Evolutionary conservation across 35 echinoderm and acorn worm species (phyloP).

Genomic region (Amphiura filiformis): DNA sequence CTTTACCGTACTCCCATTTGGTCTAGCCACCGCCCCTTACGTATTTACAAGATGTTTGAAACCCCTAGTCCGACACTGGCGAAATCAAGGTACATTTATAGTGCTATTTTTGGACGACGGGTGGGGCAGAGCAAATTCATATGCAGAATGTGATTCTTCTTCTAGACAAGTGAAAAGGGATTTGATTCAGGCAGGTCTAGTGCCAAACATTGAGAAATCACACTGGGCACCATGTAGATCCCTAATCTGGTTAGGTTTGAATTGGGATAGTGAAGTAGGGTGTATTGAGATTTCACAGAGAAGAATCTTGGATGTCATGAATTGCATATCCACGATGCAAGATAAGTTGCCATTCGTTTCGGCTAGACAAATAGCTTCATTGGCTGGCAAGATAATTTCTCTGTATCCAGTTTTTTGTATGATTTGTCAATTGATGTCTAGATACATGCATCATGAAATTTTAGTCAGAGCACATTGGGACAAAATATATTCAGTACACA

Average conservation of each 20-base stretch:
- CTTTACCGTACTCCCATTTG: constrained; percentile 37
- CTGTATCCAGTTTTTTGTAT: not conserved
- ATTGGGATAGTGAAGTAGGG: not conserved
- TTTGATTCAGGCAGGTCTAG: not conserved
- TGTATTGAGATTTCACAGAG: not conserved
- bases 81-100: not conserved
- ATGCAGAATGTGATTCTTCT: not conserved
- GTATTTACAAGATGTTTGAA: constrained; percentile 4
- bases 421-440: not conserved
- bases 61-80: constrained; percentile 4
- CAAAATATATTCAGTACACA: not conserved
- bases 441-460: not conserved
- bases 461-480: not conserved
- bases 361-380: not conserved
- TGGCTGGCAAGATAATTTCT: constrained; percentile 2
- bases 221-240: not conserved
- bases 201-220: not conserved
- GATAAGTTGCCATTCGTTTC: not conserved
- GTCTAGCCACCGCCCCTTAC: constrained; percentile 28
- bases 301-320: not conserved
- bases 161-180: not conserved
- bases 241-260: constrained; percentile 18
- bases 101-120: not conserved
- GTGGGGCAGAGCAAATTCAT: not conserved
- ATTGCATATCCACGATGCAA: not conserved